These are phyloP conservation scores for Hyposoter didymator DNA, from an alignment of 2,888 invertebrate genomes.

Conservation along the genomic window DNA sequence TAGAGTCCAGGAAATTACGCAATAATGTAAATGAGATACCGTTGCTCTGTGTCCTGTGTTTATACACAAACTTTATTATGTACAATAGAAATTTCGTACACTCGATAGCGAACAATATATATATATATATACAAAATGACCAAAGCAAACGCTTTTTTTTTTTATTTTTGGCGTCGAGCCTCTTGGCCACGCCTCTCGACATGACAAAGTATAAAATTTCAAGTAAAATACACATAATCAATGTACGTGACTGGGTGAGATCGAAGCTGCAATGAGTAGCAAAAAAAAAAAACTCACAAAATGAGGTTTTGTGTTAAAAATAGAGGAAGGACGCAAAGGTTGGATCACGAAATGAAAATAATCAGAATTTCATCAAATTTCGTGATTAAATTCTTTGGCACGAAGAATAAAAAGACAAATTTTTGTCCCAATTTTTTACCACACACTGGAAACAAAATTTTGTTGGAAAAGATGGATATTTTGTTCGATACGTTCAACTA, in stretches of 20 bases:
- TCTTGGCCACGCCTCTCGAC: no score
- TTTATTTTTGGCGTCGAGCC: no score
- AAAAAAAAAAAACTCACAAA: neutral
- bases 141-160: no score
- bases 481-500: no score
- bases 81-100: constrained; percentile 5
- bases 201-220: neutral
- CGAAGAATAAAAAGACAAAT: no score
- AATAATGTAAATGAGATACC: neutral
- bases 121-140: neutral
- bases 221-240: neutral
- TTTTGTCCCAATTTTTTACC: no score
- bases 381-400: no score
- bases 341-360: no score
- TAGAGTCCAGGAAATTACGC: neutral
- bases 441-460: no score
- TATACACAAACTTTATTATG: neutral
- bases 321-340: no score
- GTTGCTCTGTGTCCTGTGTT: neutral
- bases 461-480: no score
- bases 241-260: neutral
- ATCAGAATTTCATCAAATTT: no score
- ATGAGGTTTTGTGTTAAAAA: neutral
- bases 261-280: neutral
- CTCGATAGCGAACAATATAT: neutral